phyloP scores from a whole-genome alignment of 2,888 invertebrate genomes.

The Patella pellucida region DNA sequence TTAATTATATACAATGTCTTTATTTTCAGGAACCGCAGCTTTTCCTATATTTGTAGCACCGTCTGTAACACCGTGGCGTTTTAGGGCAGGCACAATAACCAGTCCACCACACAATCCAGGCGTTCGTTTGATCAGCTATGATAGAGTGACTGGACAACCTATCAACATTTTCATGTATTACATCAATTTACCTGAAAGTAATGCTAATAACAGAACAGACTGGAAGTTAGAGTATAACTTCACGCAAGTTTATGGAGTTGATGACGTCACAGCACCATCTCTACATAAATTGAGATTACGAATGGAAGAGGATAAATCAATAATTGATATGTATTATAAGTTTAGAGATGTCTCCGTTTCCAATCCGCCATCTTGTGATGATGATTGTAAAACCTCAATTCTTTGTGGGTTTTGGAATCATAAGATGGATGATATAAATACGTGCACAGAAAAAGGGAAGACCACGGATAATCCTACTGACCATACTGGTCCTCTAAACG shows the following conservation, averaged over 20 bases:
- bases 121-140: conserved; percentile 89
- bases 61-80: conserved; percentile 88
- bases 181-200: conserved; percentile 81
- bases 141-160: conserved; percentile 79
- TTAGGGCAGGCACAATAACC: conserved; percentile 60
- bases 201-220: conserved; percentile 78
- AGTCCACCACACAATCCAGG: conserved; percentile 83
- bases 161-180: conserved; percentile 93
- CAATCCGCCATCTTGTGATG: neutral
- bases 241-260: conserved; percentile 82
- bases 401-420: neutral
- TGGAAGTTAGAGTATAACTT: conserved; percentile 90
- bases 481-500: too few species aligned
- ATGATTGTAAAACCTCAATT: neutral
- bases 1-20: neutral
- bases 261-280: conserved; percentile 84
- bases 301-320: conserved; percentile 27
- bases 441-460: too few species aligned
- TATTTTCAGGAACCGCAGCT: conserved; percentile 77
- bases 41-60: conserved; percentile 90
- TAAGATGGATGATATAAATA: neutral
- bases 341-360: conserved; percentile 37
- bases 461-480: too few species aligned
- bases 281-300: conserved; percentile 78
- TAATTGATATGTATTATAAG: conserved; percentile 38